Conservation (phyloP, 2,888 invertebrate genomes). For the Heliconius hortense region DNA sequence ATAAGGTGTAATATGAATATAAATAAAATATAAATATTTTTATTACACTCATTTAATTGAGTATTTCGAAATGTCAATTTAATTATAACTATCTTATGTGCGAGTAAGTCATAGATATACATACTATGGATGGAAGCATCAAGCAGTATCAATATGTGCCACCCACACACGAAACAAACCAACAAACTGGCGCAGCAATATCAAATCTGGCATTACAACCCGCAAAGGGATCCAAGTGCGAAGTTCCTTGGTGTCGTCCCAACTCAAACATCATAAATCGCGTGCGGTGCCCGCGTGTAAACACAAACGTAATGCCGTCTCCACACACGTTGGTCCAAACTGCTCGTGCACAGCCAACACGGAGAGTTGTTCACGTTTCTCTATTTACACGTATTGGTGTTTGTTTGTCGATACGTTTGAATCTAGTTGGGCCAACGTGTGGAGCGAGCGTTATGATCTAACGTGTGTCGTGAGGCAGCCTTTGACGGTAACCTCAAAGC, state of each 20-base stretch:
- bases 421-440: conserved; percentile 20
- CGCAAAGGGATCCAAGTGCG: conserved; percentile 43
- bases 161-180: conserved; percentile 6
- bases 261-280: conserved; percentile 69
- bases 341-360: conserved; percentile 56
- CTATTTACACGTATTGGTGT: conserved; percentile 25
- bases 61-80: neutral
- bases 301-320: conserved; percentile 41
- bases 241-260: conserved; percentile 47
- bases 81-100: neutral
- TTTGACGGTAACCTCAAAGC: conserved; percentile 49
- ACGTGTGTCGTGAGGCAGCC: conserved; percentile 45
- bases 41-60: neutral
- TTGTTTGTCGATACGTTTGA: conserved; percentile 22
- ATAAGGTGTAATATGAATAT: too few species aligned
- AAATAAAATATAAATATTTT: too few species aligned
- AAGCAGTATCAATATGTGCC: neutral
- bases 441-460: conserved; percentile 53
- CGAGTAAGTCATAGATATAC: neutral
- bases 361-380: neutral
- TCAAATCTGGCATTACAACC: conserved; percentile 26
- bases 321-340: conserved; percentile 18
- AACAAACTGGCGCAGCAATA: conserved; percentile 23
- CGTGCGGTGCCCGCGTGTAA: conserved; percentile 50
- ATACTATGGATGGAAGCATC: too few species aligned